Base-by-base conservation (phyloP, 2,888 invertebrate genomes). In the Chaitophorus viminalis region DNA sequence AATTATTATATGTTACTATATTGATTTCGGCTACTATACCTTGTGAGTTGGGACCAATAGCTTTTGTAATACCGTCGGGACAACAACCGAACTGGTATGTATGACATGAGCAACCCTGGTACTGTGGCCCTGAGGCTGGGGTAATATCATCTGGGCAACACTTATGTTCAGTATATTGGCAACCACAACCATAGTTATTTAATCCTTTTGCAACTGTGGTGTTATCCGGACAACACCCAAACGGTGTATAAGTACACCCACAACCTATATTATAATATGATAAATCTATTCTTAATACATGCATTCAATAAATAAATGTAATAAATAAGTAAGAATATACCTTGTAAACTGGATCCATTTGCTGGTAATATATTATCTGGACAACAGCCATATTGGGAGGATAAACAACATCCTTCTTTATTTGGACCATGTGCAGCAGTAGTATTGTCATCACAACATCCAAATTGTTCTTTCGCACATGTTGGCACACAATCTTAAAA, bases 1-100 rank as follows among this genome's bases (percentile, higher is more conserved):
- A 36, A 36, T 39, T n/a, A n/a, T n/a, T n/a, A n/a, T n/a, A 25
- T 14, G 31, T 31, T 33, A 18, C 0, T 74, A 33, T 39, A 79
- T 33, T 60, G 91, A 90, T 25, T 14, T 82, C 74, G 1, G 25
- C 25, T 17, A 36, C 39, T 54, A 85, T 91, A 93, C 94, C 95
- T 92, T 94, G 94, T 90, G 93, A 92, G 89, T 93, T 93, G 3
- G 94, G 94, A 89, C 98, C 98, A 91, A 93, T 94, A 8, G 97
- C 96, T 84, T 93, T 91, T 0, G 94, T 94, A 89, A 95, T 92
- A 0, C 97, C 97, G 92, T 98, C 97, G 0, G 95, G 94, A 90
- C 98, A 98, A 91, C 98, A 98, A 3, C 98, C 97, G 91, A 96
- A 97, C 91, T 97, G 96, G 92, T 94, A 95, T 0, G 97, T 95